phyloP scores from a whole-genome alignment of 1,140 invertebrate species.

The Araneus ventricosus region DNA sequence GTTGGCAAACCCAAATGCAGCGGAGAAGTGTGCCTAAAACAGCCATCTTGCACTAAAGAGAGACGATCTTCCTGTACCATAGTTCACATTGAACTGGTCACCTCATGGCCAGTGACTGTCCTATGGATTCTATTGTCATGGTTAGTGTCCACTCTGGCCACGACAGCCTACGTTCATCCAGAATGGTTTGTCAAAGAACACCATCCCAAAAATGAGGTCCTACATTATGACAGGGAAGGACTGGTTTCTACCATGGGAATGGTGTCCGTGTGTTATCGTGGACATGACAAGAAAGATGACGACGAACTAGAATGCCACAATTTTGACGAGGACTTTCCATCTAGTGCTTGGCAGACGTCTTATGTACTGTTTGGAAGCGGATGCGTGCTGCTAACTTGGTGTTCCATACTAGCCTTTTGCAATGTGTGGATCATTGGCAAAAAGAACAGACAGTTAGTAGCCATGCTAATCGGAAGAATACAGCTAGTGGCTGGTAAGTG shows the following conservation, averaged over 20 bases:
- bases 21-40: neutral
- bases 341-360: slow-evolving; percentile 67
- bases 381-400: slow-evolving; percentile 68
- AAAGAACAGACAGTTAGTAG: slow-evolving; percentile 62
- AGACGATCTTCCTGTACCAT: slow-evolving; percentile 46
- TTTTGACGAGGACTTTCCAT: slow-evolving; percentile 70
- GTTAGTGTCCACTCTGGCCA: slow-evolving; percentile 58
- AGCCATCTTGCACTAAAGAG: neutral
- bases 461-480: slow-evolving; percentile 62
- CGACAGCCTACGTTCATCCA: slow-evolving; percentile 63
- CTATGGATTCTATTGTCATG: slow-evolving; percentile 66
- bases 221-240: slow-evolving; percentile 60
- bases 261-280: slow-evolving; percentile 66
- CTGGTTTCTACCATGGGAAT: slow-evolving; percentile 65
- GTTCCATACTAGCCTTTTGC: slow-evolving; percentile 67
- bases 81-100: slow-evolving; percentile 69
- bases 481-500: slow-evolving; percentile 70
- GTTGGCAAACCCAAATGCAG: slow-evolving; percentile 6
- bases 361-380: slow-evolving; percentile 70
- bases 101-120: slow-evolving; percentile 71
- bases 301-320: slow-evolving; percentile 65
- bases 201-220: slow-evolving; percentile 16
- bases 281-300: neutral
- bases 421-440: slow-evolving; percentile 63
- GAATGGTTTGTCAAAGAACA: slow-evolving; percentile 68